Percentiles rank a stretch among this genome's conserved stretches.
phyloP scores from a whole-genome alignment of 92 coral and sea anemone genomes.

The Diadumene lineata region DNA sequence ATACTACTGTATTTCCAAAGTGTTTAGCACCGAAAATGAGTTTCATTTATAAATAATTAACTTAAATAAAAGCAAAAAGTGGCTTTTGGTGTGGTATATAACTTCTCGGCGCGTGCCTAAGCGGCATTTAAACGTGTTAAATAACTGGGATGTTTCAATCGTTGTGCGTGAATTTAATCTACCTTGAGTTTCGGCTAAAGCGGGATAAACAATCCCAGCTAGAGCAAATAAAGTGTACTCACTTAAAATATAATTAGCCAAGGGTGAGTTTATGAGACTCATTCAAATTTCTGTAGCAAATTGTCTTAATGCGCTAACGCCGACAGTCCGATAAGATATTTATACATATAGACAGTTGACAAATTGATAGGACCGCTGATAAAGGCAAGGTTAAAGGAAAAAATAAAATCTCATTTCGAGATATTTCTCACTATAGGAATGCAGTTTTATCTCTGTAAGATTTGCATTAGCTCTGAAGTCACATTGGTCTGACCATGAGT shows the following conservation, averaged over 20 bases:
- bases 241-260: constrained; percentile 23
- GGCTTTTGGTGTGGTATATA: background rate
- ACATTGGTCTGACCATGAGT: background rate
- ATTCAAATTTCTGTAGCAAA: constrained; percentile 17
- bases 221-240: constrained; percentile 37
- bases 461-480: background rate
- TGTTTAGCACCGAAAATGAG: constrained; percentile 70
- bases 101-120: constrained; percentile 1
- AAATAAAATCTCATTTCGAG: background rate
- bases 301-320: background rate
- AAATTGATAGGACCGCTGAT: background rate
- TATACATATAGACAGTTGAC: background rate
- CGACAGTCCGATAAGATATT: constrained; percentile 3
- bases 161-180: constrained; percentile 1
- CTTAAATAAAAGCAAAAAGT: constrained; percentile 27
- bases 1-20: constrained; percentile 53
- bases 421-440: constrained; percentile 29
- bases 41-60: constrained; percentile 81
- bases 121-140: constrained; percentile 3
- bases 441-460: constrained; percentile 21
- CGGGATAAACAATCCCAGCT: constrained; percentile 21
- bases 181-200: constrained; percentile 25
- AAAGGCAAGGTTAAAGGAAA: background rate
- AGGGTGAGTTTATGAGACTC: constrained; percentile 13
- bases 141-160: constrained; percentile 15